Evolutionary conservation across 2,113 vertebrate species (phyloP).

Genomic region (human (Homo sapiens)): DNA sequence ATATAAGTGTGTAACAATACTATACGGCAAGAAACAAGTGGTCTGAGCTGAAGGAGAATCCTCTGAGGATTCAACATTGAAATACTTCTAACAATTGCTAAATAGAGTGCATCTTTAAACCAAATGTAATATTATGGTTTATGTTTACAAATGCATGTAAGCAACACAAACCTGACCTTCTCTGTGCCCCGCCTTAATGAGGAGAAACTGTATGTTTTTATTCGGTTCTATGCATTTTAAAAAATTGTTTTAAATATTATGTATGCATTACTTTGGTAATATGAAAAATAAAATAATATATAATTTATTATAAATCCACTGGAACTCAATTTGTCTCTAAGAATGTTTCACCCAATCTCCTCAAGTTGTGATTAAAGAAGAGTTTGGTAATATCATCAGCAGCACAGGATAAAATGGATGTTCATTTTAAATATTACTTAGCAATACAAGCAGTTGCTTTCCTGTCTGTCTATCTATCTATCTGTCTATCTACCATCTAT

Average conservation of each 20-base stretch:
- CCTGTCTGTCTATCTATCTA: not conserved
- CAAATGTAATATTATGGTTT: not conserved
- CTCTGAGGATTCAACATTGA: not conserved
- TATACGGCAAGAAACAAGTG: not conserved
- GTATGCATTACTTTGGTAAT: not conserved
- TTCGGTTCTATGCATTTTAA: not conserved
- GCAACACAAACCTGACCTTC: not conserved
- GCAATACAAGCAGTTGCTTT: not conserved
- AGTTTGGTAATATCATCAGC: not conserved
- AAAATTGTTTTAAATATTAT: not conserved
- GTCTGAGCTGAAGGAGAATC: not conserved
- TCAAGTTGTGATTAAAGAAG: not conserved
- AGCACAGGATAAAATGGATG: not conserved
- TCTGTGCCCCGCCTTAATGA: not conserved
- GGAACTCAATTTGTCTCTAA: not conserved
- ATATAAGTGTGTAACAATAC: not conserved
- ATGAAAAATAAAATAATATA: not conserved
- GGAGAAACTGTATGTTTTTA: not conserved
- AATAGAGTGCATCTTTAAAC: not conserved
- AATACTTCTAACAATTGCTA: not conserved
- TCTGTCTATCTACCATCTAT: not conserved
- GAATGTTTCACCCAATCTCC: not conserved
- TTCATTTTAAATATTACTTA: not conserved
- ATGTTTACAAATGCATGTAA: not conserved
- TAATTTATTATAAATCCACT: not conserved